Conservation (phyloP, 2,888 invertebrate species). For the Drosophila anceps region DNA sequence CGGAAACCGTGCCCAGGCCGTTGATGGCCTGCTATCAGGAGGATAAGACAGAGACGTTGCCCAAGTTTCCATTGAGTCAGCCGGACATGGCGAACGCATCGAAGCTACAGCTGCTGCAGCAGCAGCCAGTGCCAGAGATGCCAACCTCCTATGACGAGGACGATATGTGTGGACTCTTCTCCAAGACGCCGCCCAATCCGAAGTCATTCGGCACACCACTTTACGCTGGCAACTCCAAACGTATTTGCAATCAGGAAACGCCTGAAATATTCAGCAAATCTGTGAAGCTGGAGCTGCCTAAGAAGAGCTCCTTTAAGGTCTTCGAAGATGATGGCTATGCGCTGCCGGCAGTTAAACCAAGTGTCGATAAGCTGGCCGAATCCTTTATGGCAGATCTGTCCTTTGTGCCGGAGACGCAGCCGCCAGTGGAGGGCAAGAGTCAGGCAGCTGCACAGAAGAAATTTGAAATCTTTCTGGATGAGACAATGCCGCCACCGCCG, state of each 20-base stretch:
- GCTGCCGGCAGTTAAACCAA: neutral
- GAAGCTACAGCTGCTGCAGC: conserved; percentile 10
- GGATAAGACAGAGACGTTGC: conserved; percentile 82
- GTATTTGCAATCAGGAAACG: conserved; percentile 62
- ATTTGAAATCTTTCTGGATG: conserved; percentile 67
- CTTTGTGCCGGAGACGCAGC: conserved; percentile 63
- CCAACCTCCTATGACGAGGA: conserved; percentile 59
- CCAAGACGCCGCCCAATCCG: conserved; percentile 69
- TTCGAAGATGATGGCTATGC: conserved; percentile 48
- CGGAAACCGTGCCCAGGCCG: conserved; percentile 78
- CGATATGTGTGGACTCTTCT: conserved; percentile 75
- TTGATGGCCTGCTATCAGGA: conserved; percentile 73
- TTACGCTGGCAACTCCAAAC: conserved; percentile 45
- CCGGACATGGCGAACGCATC: conserved; percentile 38
- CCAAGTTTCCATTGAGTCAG: conserved; percentile 57
- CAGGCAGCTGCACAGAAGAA: conserved; percentile 22
- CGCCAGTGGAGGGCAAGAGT: neutral
- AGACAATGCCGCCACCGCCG: conserved; percentile 41
- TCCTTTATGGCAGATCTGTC: conserved; percentile 72
- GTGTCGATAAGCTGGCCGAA: conserved; percentile 41
- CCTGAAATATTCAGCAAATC: conserved; percentile 51
- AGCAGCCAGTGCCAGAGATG: conserved; percentile 33
- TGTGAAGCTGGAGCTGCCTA: conserved; percentile 18
- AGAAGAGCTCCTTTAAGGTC: conserved; percentile 27
- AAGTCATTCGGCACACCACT: conserved; percentile 47